Evolutionary conservation across 2,797 vertebrate species (phyloP).

Genomic region (Centropyge bicolor): DNA sequence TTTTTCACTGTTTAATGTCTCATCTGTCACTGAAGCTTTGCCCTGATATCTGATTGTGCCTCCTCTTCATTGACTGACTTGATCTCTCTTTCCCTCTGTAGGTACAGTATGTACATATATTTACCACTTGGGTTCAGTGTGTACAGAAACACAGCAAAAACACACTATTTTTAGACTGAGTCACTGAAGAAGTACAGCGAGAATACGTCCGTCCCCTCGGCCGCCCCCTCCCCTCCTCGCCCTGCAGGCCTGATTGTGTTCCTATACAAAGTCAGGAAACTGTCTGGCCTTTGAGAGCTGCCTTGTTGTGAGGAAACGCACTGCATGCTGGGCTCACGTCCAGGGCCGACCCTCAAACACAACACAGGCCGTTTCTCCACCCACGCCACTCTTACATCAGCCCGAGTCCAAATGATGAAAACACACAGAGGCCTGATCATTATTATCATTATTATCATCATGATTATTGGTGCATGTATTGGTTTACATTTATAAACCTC

Average conservation of each 20-base stretch:
- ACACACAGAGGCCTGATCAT: constrained; percentile 13
- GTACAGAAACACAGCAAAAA: constrained; percentile 50
- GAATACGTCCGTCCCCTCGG: constrained; percentile 43
- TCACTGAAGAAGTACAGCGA: constrained; percentile 64
- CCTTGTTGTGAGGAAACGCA: constrained; percentile 77
- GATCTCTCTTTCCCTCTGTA: neutral
- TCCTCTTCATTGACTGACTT: neutral
- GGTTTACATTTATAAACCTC: neutral
- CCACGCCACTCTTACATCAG: constrained; percentile 32
- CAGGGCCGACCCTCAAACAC: constrained; percentile 57
- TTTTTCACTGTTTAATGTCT: neutral
- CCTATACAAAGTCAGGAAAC: constrained; percentile 89
- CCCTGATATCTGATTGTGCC: neutral
- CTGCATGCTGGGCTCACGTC: constrained; percentile 71
- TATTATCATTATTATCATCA: constrained; percentile 1
- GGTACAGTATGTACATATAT: neutral
- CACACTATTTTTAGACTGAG: constrained; percentile 80
- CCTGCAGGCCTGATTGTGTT: constrained; percentile 81
- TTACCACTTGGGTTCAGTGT: constrained; percentile 9
- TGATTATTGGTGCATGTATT: neutral
- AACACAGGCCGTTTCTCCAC: constrained; percentile 22
- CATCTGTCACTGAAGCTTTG: constrained; percentile 4
- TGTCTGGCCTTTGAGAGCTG: constrained; percentile 76
- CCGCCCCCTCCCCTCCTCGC: constrained; percentile 25
- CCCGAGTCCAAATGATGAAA: constrained; percentile 20